Evolutionary conservation across 2,113 vertebrate genomes (phyloP), one percentile per base, ranked within the genome.

Genomic region (Taurulus bubalis): DNA sequence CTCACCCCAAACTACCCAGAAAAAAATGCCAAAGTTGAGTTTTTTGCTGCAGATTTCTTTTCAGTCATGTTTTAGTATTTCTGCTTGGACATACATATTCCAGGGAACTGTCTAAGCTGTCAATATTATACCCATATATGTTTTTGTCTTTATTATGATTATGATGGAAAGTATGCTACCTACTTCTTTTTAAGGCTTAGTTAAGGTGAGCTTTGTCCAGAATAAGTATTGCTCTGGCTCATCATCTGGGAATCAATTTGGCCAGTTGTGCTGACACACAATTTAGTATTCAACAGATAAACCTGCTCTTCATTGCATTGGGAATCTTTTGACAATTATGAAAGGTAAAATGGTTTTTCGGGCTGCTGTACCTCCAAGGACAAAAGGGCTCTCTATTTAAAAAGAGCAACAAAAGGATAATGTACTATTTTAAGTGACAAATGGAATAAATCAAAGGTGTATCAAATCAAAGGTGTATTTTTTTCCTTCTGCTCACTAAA

Each of bases 361-460:
- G 86, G 75, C 65, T 80, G 68, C 70, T 86, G 77, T 82, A 82
- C 71, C 34, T 75, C 47, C 47, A 20, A 47, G 77, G 85, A 83
- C 64, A 82, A 86, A 87, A 71, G 59, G 56, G 26, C 76, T 82
- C 83, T 73, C 42, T 63, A 42, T 65, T 85, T 42, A 91, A 40
- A 86, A 84, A 69, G 24, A 55, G 59, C 77, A 78, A 86, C 62
- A 86, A 71, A 82, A 75, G 38, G 64, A 80, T 75, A 67, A 75
- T 89, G 77, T 85, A 63, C 82, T 89, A 67, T 85, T 85, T 90
- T 88, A 81, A 59, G 74, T 78, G 84, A 67, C 36, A 80, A 79
- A 76, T 85, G 58, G 79, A 94, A 91, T 89, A 90, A 92, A 93
- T 90, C 79, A 87, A 79, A 80, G 79, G 83, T 86, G 86, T 71